Conservation (phyloP, 2,113 vertebrate species). For the Arizona elegans region DNA sequence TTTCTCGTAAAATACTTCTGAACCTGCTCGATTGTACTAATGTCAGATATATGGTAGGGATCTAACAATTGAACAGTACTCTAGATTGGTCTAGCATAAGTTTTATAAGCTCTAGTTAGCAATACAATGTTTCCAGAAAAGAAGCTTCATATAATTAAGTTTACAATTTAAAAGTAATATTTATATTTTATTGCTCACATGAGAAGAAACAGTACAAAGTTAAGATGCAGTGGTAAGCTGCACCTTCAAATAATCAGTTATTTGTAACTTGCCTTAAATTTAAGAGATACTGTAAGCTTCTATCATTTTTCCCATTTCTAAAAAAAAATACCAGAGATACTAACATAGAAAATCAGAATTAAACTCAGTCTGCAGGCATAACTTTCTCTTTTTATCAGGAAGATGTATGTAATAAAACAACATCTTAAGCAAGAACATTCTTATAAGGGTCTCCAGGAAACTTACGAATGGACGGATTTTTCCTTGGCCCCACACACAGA, state of each 20-base stretch:
- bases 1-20: too few species aligned
- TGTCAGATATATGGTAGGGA: too few species aligned
- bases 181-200: neutral
- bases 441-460: neutral
- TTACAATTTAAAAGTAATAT: neutral
- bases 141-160: too few species aligned
- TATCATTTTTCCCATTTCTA: neutral
- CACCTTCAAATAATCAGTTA: neutral
- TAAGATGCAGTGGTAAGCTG: neutral
- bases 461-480: neutral
- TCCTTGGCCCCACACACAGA: neutral
- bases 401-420: neutral
- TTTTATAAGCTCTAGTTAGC: too few species aligned
- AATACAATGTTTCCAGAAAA: too few species aligned
- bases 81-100: too few species aligned
- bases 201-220: neutral
- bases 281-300: neutral
- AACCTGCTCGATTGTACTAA: too few species aligned
- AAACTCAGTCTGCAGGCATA: neutral
- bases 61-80: too few species aligned
- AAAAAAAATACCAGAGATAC: neutral
- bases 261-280: neutral
- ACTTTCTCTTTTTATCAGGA: neutral
- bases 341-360: neutral
- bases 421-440: neutral